Percentiles rank a stretch among this genome's conserved stretches.
Evolutionary conservation across 1,140 invertebrate species (phyloP).

Genomic region (Saccostrea glomerata): DNA sequence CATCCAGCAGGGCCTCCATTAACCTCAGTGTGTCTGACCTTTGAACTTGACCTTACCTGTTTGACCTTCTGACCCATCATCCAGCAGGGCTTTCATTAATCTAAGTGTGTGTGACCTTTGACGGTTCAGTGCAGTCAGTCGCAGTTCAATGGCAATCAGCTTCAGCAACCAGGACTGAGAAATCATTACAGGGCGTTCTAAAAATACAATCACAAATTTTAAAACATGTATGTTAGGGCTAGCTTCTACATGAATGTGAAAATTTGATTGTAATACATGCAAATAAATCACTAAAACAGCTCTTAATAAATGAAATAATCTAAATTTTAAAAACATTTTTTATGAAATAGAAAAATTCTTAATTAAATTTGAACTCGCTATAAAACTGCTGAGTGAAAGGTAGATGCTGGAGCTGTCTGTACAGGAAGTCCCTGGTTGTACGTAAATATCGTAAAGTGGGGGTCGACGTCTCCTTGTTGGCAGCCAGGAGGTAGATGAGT

Average conservation of each 20-base stretch:
- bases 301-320: too few species aligned
- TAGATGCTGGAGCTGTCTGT: conserved; percentile 85
- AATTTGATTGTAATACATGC: too few species aligned
- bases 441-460: conserved; percentile 87
- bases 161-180: conserved; percentile 84
- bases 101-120: conserved; percentile 83
- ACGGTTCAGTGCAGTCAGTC: conserved; percentile 82
- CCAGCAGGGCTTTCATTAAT: conserved; percentile 81
- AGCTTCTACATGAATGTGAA: too few species aligned
- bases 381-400: conserved; percentile 80
- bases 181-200: conserved; percentile 66
- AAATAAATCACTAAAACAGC: too few species aligned
- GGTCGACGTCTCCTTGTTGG: conserved; percentile 87
- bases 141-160: conserved; percentile 84
- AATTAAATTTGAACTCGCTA: too few species aligned
- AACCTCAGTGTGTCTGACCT: conserved; percentile 60
- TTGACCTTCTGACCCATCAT: conserved; percentile 66
- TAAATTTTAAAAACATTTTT: too few species aligned
- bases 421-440: conserved; percentile 85
- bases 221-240: too few species aligned
- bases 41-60: conserved; percentile 8
- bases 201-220: background rate
- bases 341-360: too few species aligned
- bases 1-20: too few species aligned
- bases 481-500: conserved; percentile 87